Percentiles rank a stretch among this genome's conserved stretches.
These are phyloP conservation scores for Callitettix versicolor DNA, from an alignment of 1,140 invertebrate species.

Conservation along the genomic window DNA sequence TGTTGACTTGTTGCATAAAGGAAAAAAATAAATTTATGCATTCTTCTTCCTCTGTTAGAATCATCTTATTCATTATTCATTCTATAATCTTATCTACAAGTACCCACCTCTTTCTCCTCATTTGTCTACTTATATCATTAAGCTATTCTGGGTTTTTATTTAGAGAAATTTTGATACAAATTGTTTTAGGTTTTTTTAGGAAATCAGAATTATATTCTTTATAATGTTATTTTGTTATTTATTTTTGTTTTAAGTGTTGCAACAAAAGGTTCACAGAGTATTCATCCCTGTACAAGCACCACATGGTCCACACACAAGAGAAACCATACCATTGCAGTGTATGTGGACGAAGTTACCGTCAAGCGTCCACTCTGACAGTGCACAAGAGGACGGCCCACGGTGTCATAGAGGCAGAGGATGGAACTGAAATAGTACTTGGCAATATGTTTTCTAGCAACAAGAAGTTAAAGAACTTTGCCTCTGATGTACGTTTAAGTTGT, in stretches of 20 bases:
- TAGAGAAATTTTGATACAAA: too few species aligned
- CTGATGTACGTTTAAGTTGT: constrained; percentile 6
- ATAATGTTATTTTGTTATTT: too few species aligned
- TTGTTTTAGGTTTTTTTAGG: too few species aligned
- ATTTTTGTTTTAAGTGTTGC: constrained; percentile 40
- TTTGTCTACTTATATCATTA: too few species aligned
- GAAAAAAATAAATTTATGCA: too few species aligned
- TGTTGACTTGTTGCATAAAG: too few species aligned
- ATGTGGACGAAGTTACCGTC: constrained; percentile 48
- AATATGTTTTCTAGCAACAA: constrained; percentile 14
- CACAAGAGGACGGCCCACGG: constrained; percentile 42
- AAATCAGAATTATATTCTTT: too few species aligned
- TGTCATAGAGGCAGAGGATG: constrained; percentile 18
- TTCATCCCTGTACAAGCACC: constrained; percentile 63
- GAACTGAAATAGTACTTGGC: constrained; percentile 19
- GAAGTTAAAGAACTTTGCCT: constrained; percentile 15
- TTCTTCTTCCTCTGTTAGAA: too few species aligned
- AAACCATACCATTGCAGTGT: constrained; percentile 48
- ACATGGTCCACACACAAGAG: constrained; percentile 51
- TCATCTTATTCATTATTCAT: too few species aligned
- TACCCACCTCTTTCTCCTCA: too few species aligned
- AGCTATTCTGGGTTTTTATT: too few species aligned
- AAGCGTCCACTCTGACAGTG: constrained; percentile 49
- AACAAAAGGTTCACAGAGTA: constrained; percentile 62
- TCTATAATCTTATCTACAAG: too few species aligned